Evolutionary conservation across 2,113 vertebrate species (phyloP).

Genomic region (Nothobranchius kuhntae): DNA sequence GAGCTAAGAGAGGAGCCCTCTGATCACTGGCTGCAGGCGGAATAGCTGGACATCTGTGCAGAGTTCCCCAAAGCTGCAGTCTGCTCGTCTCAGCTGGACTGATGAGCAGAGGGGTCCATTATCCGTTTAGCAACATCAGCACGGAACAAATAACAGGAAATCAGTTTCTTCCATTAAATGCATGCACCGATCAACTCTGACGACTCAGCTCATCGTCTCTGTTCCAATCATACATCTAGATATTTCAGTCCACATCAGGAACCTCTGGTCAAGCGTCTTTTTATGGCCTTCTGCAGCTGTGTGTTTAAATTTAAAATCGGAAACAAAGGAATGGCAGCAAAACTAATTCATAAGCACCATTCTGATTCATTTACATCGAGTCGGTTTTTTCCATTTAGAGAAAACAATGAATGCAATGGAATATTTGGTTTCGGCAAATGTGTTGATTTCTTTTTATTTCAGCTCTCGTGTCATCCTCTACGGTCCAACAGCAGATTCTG

Average conservation of each 20-base stretch:
- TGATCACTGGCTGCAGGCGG: slow-evolving; percentile 43
- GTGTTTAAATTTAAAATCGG: no score
- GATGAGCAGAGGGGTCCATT: slow-evolving; percentile 33
- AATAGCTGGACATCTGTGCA: slow-evolving; percentile 49
- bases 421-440: no score
- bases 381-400: no score
- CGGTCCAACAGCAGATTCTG: not conserved
- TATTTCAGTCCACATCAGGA: no score
- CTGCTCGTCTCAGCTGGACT: slow-evolving; percentile 10
- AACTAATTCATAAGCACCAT: no score
- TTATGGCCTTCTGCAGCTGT: no score
- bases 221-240: not conserved
- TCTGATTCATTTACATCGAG: no score
- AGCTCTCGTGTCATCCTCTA: not conserved
- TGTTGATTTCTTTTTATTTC: no score
- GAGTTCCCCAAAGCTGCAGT: slow-evolving; percentile 15
- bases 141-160: slow-evolving; percentile 1
- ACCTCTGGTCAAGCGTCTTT: no score
- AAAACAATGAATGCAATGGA: no score
- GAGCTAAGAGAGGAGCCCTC: slow-evolving; percentile 64
- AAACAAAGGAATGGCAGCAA: no score
- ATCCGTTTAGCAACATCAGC: slow-evolving; percentile 17
- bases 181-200: no score
- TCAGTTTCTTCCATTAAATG: slow-evolving; percentile 15
- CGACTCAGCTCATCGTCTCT: not conserved